Evolutionary conservation across 35 echinoderm and acorn worm genomes (phyloP).

Genomic region (Hemicentrotus pulcherrimus): DNA sequence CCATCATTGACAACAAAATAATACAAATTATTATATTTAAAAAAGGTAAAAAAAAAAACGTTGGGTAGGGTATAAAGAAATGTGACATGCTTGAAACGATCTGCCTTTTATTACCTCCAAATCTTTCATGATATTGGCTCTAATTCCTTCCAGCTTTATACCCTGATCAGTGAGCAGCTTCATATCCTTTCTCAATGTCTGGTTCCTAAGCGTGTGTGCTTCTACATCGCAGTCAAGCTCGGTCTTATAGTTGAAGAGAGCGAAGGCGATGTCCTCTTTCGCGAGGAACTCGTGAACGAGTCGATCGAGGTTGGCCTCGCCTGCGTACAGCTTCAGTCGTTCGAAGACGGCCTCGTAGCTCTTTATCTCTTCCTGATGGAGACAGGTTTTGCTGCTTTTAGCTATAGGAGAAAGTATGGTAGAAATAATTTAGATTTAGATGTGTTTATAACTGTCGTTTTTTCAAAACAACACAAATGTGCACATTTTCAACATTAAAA

Average conservation of each 20-base stretch:
- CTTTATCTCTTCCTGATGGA: conserved; percentile 38
- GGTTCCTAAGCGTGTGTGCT: conserved; percentile 62
- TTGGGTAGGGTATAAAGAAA: too few species aligned
- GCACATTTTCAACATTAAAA: too few species aligned
- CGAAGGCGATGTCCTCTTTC: conserved; percentile 88
- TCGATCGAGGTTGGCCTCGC: conserved; percentile 58
- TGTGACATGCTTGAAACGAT: too few species aligned
- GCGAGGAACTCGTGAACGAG: conserved; percentile 71
- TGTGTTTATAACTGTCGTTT: too few species aligned
- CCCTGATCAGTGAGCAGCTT: conserved; percentile 76
- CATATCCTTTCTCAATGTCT: conserved; percentile 71
- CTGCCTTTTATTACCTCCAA: too few species aligned
- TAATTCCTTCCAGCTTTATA: conserved; percentile 59
- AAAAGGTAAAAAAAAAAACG: too few species aligned
- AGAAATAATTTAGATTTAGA: neutral
- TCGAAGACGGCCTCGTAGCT: conserved; percentile 68
- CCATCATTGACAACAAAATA: too few species aligned
- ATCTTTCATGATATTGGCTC: conserved; percentile 82
- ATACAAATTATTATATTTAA: too few species aligned
- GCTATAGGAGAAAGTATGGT: neutral
- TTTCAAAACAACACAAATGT: too few species aligned
- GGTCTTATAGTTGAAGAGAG: conserved; percentile 92
- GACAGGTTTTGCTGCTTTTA: conserved; percentile 37
- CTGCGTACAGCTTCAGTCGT: conserved; percentile 35
- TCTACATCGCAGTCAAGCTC: conserved; percentile 87